Evolutionary conservation across 2,888 invertebrate genomes (phyloP).

Genomic region (Andrena bucephala): DNA sequence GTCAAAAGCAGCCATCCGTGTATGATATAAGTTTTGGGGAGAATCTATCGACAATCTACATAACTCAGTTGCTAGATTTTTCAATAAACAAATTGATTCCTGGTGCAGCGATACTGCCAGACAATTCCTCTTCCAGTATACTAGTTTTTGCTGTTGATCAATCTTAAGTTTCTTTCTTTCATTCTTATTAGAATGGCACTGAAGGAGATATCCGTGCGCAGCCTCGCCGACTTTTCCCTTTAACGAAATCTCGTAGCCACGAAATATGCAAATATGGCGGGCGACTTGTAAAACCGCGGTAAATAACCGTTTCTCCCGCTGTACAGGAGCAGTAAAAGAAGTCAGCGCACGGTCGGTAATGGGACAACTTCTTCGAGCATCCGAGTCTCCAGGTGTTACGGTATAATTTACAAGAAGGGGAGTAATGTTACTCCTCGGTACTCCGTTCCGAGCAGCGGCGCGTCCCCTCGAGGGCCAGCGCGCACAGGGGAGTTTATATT

Average conservation of each 20-base stretch:
- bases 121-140: too few relatives aligned
- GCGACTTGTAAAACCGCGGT: conserved; percentile 34
- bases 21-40: too few relatives aligned
- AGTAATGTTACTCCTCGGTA: conserved; percentile 48
- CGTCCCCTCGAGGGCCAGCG: conserved; percentile 31
- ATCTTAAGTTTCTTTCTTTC: too few relatives aligned
- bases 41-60: too few relatives aligned
- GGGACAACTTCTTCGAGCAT: conserved; percentile 61
- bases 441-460: conserved; percentile 32
- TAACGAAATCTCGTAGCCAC: background rate
- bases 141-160: too few relatives aligned
- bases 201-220: too few relatives aligned
- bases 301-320: conserved; percentile 41
- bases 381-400: conserved; percentile 55
- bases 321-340: conserved; percentile 50
- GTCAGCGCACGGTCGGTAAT: conserved; percentile 56
- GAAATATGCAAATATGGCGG: background rate
- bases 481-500: conserved; percentile 38
- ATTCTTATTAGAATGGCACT: too few relatives aligned
- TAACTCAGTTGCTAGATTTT: too few relatives aligned
- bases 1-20: too few relatives aligned
- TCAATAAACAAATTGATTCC: too few relatives aligned
- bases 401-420: conserved; percentile 61
- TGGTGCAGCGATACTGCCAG: too few relatives aligned
- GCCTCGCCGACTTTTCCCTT: background rate